These are phyloP conservation scores for Cyanoramphus novaezelandiae DNA, from an alignment of 2,113 vertebrate species.

Conservation along the genomic window DNA sequence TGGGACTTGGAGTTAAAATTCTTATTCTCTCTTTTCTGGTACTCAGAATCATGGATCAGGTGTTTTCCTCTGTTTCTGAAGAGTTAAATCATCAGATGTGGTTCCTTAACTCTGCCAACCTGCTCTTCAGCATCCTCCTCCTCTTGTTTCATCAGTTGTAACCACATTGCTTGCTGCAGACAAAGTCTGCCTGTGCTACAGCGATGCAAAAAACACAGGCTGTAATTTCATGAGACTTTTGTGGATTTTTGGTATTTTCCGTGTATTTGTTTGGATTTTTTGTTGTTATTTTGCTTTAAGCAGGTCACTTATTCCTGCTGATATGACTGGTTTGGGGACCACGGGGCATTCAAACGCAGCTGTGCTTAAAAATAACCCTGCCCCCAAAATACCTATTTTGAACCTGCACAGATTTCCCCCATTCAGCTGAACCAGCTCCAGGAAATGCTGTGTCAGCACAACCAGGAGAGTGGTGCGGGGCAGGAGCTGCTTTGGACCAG, in stretches of 20 bases:
- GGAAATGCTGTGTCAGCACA: background rate
- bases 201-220: background rate
- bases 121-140: background rate
- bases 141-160: background rate
- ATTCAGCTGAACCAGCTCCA: background rate
- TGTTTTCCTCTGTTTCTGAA: background rate
- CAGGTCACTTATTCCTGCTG: background rate
- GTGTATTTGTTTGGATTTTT: background rate
- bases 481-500: background rate
- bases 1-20: background rate
- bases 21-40: background rate
- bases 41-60: fast-evolving
- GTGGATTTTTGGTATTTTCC: background rate
- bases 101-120: background rate
- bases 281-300: background rate
- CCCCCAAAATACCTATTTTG: background rate
- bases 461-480: background rate
- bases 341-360: fast-evolving
- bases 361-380: background rate
- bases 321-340: background rate
- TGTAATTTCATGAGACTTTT: background rate
- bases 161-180: fast-evolving
- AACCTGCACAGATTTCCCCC: background rate
- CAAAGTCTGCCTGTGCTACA: background rate
- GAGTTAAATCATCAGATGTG: background rate